These are phyloP conservation scores for Isurus oxyrinchus DNA, from an alignment of 2,113 vertebrate species.

Conservation along the genomic window DNA sequence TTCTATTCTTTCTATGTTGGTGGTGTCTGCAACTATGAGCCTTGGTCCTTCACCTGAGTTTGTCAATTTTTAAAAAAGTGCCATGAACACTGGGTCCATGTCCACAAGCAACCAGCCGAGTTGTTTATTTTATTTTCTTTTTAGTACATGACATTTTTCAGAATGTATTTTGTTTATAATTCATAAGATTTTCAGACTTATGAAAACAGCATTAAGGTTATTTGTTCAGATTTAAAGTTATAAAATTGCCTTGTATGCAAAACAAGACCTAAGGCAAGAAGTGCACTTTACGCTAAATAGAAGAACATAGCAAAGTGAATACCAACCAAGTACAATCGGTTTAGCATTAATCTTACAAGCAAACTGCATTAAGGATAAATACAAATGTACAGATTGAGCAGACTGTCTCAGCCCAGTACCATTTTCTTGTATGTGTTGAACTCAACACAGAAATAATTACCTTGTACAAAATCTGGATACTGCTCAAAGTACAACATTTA, in stretches of 20 bases:
- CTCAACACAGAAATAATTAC: slow-evolving; percentile 32
- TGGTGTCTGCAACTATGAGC: not conserved
- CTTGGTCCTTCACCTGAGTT: not conserved
- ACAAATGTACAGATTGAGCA: slow-evolving; percentile 33
- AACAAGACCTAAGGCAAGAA: slow-evolving; percentile 22
- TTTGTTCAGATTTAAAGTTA: slow-evolving; percentile 27
- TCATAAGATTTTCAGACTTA: slow-evolving; percentile 20
- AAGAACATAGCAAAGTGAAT: not conserved
- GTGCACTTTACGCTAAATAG: slow-evolving; percentile 29
- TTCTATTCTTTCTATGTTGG: not conserved
- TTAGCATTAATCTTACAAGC: slow-evolving; percentile 14
- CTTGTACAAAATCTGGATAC: slow-evolving; percentile 28
- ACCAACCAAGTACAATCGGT: not conserved
- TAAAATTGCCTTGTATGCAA: slow-evolving; percentile 32
- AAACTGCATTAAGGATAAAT: slow-evolving; percentile 25
- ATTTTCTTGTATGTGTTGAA: not conserved
- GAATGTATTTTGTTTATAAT: slow-evolving; percentile 27
- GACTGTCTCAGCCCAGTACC: slow-evolving; percentile 24
- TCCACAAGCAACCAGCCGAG: slow-evolving; percentile 6
- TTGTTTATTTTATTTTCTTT: not conserved
- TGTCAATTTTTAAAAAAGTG: not conserved
- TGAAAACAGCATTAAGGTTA: slow-evolving; percentile 4
- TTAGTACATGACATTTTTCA: slow-evolving; percentile 16
- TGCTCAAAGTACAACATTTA: slow-evolving; percentile 3
- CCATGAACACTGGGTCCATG: not conserved